Evolutionary conservation across 1,140 invertebrate species (phyloP), one percentile per base, ranked within the genome.

Genomic region (Brachionus paranguensis): DNA sequence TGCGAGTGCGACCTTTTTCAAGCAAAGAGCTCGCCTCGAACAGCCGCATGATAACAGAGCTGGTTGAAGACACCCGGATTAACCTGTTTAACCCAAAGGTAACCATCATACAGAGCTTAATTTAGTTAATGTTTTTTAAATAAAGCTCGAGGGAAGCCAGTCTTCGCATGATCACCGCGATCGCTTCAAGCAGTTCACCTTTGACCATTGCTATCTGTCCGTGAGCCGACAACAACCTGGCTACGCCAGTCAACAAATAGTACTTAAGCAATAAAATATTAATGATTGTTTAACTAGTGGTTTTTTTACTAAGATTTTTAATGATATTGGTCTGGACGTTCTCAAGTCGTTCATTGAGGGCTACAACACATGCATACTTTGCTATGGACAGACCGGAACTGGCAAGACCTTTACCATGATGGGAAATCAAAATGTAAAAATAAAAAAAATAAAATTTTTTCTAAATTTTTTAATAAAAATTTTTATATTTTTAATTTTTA

Each of bases 361-460:
- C 6, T 92, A 92, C 86, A 92, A 92, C 86, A 89, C 91, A 41
- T 90, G 91, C 3, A 86, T 93, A 4, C 91, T 92, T 86, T 91
- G 91, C 11, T 92, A 92, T 84, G 92, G 92, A 27, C 91, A 92
- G 86, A 92, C 91, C 12, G 91, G 91, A 50, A 90, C 90, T 14
- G 92, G 92, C 20, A 92, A 92, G 86, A 89, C 89, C n/a, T 89
- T 88, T 78, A 89, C 88, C 1, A 88, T 89, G 85, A 88, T 88
- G 79, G 89, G 89, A 76, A 81, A 81, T 24, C 17, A 33, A 10
- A 60, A 33, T n/a, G 78, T 81, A 47, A 81, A 47, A 27, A 20
- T 33, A 29, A 24, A 50, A 27, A 74, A 17, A 29, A 45, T 24
- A 45, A 47, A n/a, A n/a, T n/a, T n/a, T n/a, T 45, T 43, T 74